These are phyloP conservation scores for Leptodactylus fallax DNA, from an alignment of 2,797 vertebrate genomes.

Conservation along the genomic window DNA sequence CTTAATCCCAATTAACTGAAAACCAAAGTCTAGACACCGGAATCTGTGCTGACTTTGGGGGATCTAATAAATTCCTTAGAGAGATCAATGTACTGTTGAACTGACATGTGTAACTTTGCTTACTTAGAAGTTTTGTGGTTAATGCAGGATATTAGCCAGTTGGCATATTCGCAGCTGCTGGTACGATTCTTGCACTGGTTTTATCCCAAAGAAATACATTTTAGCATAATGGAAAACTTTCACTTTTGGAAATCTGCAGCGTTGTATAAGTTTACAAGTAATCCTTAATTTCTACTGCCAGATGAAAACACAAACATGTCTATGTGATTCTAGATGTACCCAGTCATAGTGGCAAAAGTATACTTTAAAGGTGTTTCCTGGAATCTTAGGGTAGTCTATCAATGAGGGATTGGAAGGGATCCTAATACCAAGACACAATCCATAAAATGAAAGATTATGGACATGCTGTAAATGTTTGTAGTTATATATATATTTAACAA, in stretches of 20 bases:
- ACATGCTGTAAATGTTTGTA: too few species aligned
- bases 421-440: too few species aligned
- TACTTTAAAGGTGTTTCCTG: too few species aligned
- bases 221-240: conserved; percentile 21
- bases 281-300: neutral
- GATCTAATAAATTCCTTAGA: conserved; percentile 22
- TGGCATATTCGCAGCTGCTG: conserved; percentile 6
- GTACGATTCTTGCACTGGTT: conserved; percentile 25
- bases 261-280: neutral
- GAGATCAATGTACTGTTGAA: conserved; percentile 34
- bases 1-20: conserved; percentile 25
- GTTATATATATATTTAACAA: too few species aligned
- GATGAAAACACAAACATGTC: neutral
- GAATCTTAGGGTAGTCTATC: too few species aligned
- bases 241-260: conserved; percentile 7
- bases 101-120: conserved; percentile 44
- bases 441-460: too few species aligned
- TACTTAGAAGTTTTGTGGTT: conserved; percentile 31
- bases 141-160: conserved; percentile 26
- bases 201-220: conserved; percentile 39
- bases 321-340: neutral
- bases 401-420: too few species aligned
- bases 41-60: conserved; percentile 30
- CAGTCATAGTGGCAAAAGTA: neutral
- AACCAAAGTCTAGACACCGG: conserved; percentile 52